Evolutionary conservation across 1,140 invertebrate species (phyloP).

Genomic region (Andricus grossulariae): DNA sequence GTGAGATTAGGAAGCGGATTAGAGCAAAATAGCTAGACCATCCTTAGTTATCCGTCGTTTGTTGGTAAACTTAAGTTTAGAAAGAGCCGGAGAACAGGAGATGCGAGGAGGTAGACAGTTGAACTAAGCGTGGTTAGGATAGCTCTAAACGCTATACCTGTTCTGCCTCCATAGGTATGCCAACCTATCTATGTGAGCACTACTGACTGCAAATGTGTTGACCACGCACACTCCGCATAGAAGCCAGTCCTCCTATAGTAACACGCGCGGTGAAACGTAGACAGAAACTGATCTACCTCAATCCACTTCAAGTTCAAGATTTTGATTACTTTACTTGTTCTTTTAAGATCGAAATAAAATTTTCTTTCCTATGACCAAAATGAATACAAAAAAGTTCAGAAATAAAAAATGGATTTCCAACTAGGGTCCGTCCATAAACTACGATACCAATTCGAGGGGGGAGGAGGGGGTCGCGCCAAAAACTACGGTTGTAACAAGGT

Average conservation of each 20-base stretch:
- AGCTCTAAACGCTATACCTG: slow-evolving; percentile 67
- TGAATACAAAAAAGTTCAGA: too few relatives aligned
- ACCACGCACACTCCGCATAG: slow-evolving; percentile 14
- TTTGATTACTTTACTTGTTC: not conserved
- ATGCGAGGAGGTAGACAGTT: slow-evolving; percentile 63
- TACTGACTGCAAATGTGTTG: slow-evolving; percentile 32
- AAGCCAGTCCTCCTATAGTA: not conserved
- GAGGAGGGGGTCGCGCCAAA: too few relatives aligned
- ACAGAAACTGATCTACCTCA: not conserved
- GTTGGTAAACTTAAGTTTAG: slow-evolving; percentile 74
- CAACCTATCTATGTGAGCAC: slow-evolving; percentile 47
- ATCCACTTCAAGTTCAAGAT: not conserved
- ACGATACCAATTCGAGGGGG: too few relatives aligned
- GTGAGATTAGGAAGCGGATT: slow-evolving; percentile 60
- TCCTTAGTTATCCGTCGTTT: slow-evolving; percentile 60
- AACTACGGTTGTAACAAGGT: too few relatives aligned
- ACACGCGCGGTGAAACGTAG: not conserved
- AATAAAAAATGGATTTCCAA: too few relatives aligned
- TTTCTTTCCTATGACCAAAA: too few relatives aligned
- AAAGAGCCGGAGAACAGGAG: slow-evolving; percentile 64
- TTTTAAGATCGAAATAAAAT: too few relatives aligned
- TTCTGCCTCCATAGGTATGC: slow-evolving; percentile 46
- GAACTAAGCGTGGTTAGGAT: slow-evolving; percentile 72
- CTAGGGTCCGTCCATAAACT: too few relatives aligned
- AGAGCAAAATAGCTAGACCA: slow-evolving; percentile 48